These are phyloP conservation scores for Potamarius usumacintae DNA, from an alignment of 2,113 vertebrate genomes.

Conservation along the genomic window DNA sequence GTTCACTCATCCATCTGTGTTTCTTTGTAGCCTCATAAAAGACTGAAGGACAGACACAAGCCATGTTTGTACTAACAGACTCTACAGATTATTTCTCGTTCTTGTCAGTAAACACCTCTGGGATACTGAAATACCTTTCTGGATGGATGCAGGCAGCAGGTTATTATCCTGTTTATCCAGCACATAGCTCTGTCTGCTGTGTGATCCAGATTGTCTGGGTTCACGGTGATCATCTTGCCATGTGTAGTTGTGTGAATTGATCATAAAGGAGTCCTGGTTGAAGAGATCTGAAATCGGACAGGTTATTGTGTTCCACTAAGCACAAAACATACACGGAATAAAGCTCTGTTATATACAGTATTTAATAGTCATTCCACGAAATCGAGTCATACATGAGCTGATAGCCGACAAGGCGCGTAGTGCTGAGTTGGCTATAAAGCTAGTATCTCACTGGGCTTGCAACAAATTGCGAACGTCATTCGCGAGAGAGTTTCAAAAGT, in stretches of 20 bases:
- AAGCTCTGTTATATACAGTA: background rate
- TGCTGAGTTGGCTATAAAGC: too few relatives aligned
- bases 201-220: background rate
- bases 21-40: constrained; percentile 68
- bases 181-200: constrained; percentile 50
- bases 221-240: constrained; percentile 5
- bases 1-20: constrained; percentile 54
- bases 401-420: too few relatives aligned
- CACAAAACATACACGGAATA: background rate
- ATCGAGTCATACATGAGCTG: too few relatives aligned
- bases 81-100: background rate
- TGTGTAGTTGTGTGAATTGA: background rate
- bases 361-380: too few relatives aligned
- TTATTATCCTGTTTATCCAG: constrained; percentile 69
- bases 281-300: constrained; percentile 31
- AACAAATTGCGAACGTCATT: too few relatives aligned
- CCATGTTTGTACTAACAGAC: background rate
- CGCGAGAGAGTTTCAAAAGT: too few relatives aligned
- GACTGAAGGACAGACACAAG: constrained; percentile 63
- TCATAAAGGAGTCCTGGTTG: background rate
- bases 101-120: background rate
- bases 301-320: background rate
- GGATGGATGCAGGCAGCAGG: constrained; percentile 71
- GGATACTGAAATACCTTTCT: constrained; percentile 66
- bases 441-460: too few relatives aligned